These are phyloP conservation scores for Smithornis capensis DNA, from an alignment of 2,113 vertebrate species.

Conservation along the genomic window DNA sequence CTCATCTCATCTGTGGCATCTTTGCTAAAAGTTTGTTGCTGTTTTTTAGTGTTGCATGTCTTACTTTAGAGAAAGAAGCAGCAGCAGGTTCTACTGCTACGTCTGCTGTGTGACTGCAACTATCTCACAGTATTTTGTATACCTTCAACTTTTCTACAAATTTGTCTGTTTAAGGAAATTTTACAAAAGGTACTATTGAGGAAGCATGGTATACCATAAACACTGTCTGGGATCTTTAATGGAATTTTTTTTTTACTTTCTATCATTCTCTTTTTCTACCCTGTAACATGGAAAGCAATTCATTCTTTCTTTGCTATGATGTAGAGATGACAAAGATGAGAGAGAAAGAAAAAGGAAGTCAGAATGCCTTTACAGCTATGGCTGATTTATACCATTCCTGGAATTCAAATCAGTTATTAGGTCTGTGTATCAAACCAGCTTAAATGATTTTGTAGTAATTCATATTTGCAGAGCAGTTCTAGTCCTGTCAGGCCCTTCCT, in stretches of 20 bases:
- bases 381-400: background rate
- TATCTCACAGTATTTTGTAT: background rate
- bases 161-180: background rate
- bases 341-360: background rate
- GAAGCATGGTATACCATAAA: background rate
- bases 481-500: background rate
- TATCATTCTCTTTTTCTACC: background rate
- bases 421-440: background rate
- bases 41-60: background rate
- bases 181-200: background rate
- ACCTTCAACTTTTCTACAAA: background rate
- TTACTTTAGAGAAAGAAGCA: background rate
- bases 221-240: background rate
- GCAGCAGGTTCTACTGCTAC: background rate
- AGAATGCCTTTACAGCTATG: background rate
- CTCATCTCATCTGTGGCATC: constrained; percentile 17
- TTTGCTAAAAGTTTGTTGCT: background rate
- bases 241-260: background rate
- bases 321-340: background rate
- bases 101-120: background rate
- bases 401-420: background rate
- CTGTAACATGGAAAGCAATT: background rate
- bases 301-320: background rate
- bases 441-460: background rate
- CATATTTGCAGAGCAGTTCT: background rate